Evolutionary conservation across 2,888 invertebrate species (phyloP).

Genomic region (Xestia c-nigrum): DNA sequence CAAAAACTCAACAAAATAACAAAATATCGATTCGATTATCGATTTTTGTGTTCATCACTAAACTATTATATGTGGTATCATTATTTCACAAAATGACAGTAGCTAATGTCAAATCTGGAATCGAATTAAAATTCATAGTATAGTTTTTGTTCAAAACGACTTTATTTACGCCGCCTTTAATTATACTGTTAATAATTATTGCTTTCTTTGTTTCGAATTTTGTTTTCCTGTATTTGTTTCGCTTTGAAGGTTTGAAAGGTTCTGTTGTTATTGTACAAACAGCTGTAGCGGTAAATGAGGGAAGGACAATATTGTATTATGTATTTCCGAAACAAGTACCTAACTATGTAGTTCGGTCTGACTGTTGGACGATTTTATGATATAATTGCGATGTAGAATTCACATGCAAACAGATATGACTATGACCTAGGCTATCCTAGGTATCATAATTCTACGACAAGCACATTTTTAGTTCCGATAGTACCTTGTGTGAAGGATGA

Average conservation of each 20-base stretch:
- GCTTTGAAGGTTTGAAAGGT: conserved; percentile 9
- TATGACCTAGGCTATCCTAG: neutral
- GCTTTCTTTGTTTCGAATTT: conserved; percentile 45
- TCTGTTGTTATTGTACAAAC: neutral
- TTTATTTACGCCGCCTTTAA: conserved; percentile 49
- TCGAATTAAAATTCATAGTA: too few species aligned
- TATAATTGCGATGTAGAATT: neutral
- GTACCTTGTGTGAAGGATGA: too few species aligned
- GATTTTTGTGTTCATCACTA: too few species aligned
- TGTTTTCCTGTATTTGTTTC: conserved; percentile 38
- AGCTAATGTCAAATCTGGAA: too few species aligned
- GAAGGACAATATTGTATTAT: neutral
- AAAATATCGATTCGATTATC: too few species aligned
- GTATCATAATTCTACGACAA: neutral
- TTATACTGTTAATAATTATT: conserved; percentile 54
- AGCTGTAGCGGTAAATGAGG: conserved; percentile 4
- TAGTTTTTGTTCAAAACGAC: conserved; percentile 44
- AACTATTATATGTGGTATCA: too few species aligned
- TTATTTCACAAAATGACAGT: too few species aligned
- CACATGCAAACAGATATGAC: neutral
- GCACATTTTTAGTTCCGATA: neutral
- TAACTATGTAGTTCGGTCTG: neutral
- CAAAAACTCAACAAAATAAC: too few species aligned
- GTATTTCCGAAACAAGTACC: neutral
- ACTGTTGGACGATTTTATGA: neutral